Evolutionary conservation across 1,140 invertebrate species (phyloP).

Genomic region (Coelopa frigida): DNA sequence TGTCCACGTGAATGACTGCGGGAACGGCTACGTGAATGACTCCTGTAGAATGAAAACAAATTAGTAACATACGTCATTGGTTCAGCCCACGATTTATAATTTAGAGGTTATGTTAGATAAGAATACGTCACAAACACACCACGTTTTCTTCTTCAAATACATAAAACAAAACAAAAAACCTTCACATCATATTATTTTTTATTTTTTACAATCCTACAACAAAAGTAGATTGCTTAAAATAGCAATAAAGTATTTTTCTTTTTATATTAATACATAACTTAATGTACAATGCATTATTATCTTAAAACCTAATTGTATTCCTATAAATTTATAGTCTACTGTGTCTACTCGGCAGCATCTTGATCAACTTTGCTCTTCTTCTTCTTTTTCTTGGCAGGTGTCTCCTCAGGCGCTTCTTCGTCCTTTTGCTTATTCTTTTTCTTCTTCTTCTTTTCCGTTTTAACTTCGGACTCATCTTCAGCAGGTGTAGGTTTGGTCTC

Average conservation of each 20-base stretch:
- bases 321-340: conserved; percentile 7
- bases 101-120: background rate
- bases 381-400: conserved; percentile 42
- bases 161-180: background rate
- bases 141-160: background rate
- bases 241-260: background rate
- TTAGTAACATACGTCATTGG: too few relatives aligned
- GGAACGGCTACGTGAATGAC: conserved; percentile 14
- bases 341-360: conserved; percentile 22
- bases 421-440: conserved; percentile 23
- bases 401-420: conserved; percentile 21
- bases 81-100: too few relatives aligned
- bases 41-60: conserved; percentile 6
- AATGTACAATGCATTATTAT: background rate
- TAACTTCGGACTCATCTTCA: conserved; percentile 8
- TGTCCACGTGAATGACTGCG: conserved; percentile 9
- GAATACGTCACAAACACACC: background rate
- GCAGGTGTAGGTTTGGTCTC: conserved; percentile 30
- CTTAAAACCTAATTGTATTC: background rate
- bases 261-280: conserved; percentile 5
- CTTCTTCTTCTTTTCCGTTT: conserved; percentile 23
- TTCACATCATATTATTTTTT: background rate
- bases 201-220: background rate
- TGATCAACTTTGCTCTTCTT: conserved; percentile 44
- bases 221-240: background rate